Base-by-base conservation (phyloP, 1,140 invertebrate species). In the Grapholita molesta region DNA sequence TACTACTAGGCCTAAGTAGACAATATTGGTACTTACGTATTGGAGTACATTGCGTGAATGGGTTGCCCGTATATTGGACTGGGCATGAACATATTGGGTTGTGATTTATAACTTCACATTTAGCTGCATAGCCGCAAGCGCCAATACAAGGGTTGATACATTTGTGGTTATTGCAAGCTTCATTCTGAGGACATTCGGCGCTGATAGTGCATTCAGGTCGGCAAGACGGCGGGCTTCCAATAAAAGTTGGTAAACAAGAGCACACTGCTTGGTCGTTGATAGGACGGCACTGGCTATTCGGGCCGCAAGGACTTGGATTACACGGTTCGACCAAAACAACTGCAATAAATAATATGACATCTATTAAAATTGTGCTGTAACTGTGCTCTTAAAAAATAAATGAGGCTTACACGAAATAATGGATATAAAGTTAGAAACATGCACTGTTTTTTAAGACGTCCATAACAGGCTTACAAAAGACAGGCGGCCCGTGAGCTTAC, bases 51-150 rank as follows among this genome's bases (percentile, higher is more conserved):
- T 93, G 93, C 68, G 89, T 84, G 77, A 95, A 94, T 35, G 96
- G 94, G 93, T 96, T 94, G 69, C 95, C 95, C 55, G 94, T 95
- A 70, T 94, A 94, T 70, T 93, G 93, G 35, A 80, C 73, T 21
- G 93, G 90, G 82, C 95, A 95, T 73, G 93, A 94, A 83, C 95
- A 95, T 73, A 95, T 94, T 38, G 96, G 95, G 61, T 95, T 94
- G 88, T 97, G 96, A 83, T 96, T 96, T 30, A 95, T 92, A 1
- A 97, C 95, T 78, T 94, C 93, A 85, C 96, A 97, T 76, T 95
- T 93, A n/a, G 96, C 95, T 76, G 96, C 95, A 30, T 95, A 84
- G 25, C 96, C 96, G 86, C 96, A 96, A 64, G 93, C 94, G 23
- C 95, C 96, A 24, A 93, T 89, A 80, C 95, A 96, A 53, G 95